These are phyloP conservation scores for human (Homo sapiens) DNA, from an alignment of 2,113 vertebrate species.

Conservation along the genomic window DNA sequence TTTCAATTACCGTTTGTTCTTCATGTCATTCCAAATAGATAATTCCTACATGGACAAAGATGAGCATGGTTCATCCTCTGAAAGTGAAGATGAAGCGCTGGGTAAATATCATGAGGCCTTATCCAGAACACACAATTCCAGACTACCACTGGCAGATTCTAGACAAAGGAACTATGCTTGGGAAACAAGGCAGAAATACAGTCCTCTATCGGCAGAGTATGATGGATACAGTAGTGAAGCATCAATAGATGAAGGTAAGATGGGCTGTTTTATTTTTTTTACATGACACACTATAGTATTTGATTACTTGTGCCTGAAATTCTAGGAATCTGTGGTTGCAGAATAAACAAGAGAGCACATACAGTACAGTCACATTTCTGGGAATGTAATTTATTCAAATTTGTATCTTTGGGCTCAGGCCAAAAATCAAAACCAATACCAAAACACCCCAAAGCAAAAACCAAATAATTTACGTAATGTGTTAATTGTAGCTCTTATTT, in stretches of 20 bases:
- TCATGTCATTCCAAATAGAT: conserved; percentile 86
- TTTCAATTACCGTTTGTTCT: conserved; percentile 73
- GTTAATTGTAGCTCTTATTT: background rate
- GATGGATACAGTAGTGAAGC: conserved; percentile 97
- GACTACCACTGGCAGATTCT: conserved; percentile 84
- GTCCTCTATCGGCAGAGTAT: conserved; percentile 92
- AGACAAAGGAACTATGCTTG: conserved; percentile 91
- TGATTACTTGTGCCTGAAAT: background rate
- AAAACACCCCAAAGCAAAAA: conserved; percentile 17
- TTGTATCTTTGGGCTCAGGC: background rate
- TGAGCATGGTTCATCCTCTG: conserved; percentile 93
- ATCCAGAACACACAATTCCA: conserved; percentile 89
- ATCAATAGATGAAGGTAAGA: conserved; percentile 94
- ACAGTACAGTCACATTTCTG: background rate
- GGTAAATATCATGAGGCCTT: conserved; percentile 97
- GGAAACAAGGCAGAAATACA: conserved; percentile 96
- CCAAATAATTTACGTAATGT: background rate
- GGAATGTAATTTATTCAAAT: background rate
- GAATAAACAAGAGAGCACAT: background rate
- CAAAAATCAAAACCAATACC: background rate
- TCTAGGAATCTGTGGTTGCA: background rate
- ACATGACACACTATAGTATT: background rate
- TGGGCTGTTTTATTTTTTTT: background rate
- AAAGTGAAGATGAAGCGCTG: conserved; percentile 97
- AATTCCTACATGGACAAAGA: conserved; percentile 90